Evolutionary conservation across 2,888 invertebrate species (phyloP).

Genomic region (Aquatica leii): DNA sequence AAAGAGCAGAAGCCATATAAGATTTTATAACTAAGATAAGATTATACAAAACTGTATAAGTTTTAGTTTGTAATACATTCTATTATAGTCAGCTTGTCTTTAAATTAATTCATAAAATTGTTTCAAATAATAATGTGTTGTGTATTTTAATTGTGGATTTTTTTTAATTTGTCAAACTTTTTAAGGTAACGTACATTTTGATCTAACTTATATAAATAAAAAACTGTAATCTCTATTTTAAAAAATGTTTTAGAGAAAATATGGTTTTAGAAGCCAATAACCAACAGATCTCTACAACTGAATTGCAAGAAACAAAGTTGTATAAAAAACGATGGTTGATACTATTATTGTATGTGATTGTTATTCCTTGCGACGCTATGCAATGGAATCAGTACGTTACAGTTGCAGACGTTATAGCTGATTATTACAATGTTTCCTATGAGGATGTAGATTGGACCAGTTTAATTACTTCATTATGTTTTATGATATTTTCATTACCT

Average conservation of each 20-base stretch:
- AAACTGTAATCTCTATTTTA: too few relatives aligned
- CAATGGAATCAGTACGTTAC: constrained; percentile 98
- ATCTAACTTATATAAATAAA: not conserved
- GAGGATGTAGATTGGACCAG: constrained; percentile 98
- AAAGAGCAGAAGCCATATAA: too few relatives aligned
- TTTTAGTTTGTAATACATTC: too few relatives aligned
- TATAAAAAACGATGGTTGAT: constrained; percentile 76
- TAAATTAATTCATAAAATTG: too few relatives aligned
- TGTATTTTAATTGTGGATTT: not conserved
- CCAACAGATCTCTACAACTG: too few relatives aligned
- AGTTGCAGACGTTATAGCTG: constrained; percentile 82
- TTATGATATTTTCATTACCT: constrained; percentile 97
- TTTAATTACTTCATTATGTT: constrained; percentile 96
- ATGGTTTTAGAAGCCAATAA: too few relatives aligned
- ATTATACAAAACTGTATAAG: too few relatives aligned
- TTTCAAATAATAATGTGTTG: too few relatives aligned
- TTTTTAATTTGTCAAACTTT: not conserved
- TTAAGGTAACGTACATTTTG: not conserved
- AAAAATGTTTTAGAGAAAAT: too few relatives aligned
- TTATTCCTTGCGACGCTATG: constrained; percentile 90
- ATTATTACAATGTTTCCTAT: too few relatives aligned
- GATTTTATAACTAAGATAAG: too few relatives aligned
- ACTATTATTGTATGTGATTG: constrained; percentile 83
- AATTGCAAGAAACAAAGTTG: not conserved
- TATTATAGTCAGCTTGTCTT: too few relatives aligned